Conservation (phyloP, 2,797 vertebrate species). For the Sternotherus odoratus region DNA sequence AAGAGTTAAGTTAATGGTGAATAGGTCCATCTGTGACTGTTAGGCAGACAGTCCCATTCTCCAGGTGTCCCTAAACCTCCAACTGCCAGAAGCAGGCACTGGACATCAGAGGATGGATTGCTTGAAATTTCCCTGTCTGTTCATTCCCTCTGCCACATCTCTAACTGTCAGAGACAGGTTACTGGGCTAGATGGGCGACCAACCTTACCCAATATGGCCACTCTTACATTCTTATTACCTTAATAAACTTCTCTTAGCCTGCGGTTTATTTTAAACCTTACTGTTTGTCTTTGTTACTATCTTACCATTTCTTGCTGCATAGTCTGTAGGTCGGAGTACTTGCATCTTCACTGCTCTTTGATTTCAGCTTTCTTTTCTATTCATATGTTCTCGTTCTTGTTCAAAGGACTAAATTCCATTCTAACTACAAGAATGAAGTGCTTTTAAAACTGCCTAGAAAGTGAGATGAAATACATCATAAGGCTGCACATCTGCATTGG, state of each 20-base stretch:
- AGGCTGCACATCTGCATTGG: background rate
- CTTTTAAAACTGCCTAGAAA: background rate
- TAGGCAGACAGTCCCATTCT: background rate
- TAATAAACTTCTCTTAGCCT: background rate
- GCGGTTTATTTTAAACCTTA: background rate
- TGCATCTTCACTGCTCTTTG: background rate
- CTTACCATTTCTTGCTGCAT: background rate
- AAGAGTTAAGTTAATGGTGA: background rate
- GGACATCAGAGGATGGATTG: background rate
- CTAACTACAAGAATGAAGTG: background rate
- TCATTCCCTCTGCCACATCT: background rate
- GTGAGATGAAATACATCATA: fast-evolving
- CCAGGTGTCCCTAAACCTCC: background rate
- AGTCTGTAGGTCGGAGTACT: background rate
- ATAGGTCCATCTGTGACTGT: background rate
- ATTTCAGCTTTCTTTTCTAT: background rate
- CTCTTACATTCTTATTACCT: background rate
- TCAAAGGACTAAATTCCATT: background rate
- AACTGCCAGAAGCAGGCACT: background rate
- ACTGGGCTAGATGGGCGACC: too few species aligned
- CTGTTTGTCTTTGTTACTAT: background rate
- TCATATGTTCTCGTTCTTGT: background rate
- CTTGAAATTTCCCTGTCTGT: background rate
- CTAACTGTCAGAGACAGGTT: background rate
- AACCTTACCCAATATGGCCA: background rate